Evolutionary conservation across 1,140 invertebrate genomes (phyloP).

Genomic region (Pogonognathellus flavescens): DNA sequence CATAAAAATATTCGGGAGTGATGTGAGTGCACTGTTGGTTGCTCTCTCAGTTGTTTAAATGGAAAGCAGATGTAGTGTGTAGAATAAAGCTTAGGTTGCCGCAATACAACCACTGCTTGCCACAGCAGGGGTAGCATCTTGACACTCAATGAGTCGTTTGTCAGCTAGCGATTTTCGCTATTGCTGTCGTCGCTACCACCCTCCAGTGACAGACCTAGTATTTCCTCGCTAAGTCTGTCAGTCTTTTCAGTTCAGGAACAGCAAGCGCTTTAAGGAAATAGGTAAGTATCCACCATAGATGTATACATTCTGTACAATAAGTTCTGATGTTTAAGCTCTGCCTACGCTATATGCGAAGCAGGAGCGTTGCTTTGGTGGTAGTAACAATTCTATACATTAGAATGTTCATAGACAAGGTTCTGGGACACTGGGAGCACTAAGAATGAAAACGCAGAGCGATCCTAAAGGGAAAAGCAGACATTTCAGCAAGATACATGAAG

Average conservation of each 20-base stretch:
- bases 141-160: constrained; percentile 44
- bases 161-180: constrained; percentile 24
- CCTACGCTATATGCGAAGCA: not conserved
- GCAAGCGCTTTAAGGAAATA: no score
- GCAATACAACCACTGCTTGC: constrained; percentile 13
- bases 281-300: not conserved
- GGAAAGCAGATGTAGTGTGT: constrained; percentile 6
- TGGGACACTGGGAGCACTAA: no score
- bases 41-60: constrained; percentile 15
- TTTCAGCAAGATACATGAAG: not conserved
- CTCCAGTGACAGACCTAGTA: not conserved
- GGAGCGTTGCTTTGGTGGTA: no score
- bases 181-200: not conserved
- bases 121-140: constrained; percentile 32
- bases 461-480: not conserved
- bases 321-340: no score
- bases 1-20: no score
- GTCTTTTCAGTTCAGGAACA: constrained; percentile 18
- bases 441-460: not conserved
- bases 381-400: not conserved
- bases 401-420: not conserved
- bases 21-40: no score
- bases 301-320: not conserved
- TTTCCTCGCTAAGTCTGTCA: not conserved
- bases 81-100: constrained; percentile 10